A percentile compares a stretch with the other conserved stretches of the same genome.
Evolutionary conservation across 2,113 vertebrate genomes (phyloP).

Genomic region (Elephantulus edwardii): DNA sequence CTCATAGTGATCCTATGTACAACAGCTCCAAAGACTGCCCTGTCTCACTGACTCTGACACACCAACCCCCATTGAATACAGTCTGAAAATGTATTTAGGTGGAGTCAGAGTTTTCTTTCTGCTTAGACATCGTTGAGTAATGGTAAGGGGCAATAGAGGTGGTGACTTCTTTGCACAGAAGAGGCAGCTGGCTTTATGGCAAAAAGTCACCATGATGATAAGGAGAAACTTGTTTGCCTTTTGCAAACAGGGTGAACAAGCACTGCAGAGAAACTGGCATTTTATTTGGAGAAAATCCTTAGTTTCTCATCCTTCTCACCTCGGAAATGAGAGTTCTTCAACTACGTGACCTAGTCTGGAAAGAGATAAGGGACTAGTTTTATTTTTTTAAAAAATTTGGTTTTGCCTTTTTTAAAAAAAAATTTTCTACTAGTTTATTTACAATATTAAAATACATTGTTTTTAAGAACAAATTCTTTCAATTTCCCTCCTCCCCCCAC

Average conservation of each 20-base stretch:
- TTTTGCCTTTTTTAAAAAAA: too few species aligned
- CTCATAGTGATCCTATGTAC: too few species aligned
- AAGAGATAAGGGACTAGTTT: background rate
- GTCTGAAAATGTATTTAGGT: conserved; percentile 72
- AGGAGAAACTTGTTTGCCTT: conserved; percentile 71
- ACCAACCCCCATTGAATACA: conserved; percentile 71
- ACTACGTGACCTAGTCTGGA: background rate
- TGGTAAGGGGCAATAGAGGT: conserved; percentile 69
- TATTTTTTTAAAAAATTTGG: too few species aligned
- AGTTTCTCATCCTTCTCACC: background rate
- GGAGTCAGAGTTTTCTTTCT: conserved; percentile 61
- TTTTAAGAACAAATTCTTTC: too few species aligned
- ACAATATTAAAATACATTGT: too few species aligned
- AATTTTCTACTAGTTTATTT: too few species aligned
- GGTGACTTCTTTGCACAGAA: conserved; percentile 55
- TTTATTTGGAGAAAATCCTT: conserved; percentile 50
- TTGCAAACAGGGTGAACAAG: conserved; percentile 61
- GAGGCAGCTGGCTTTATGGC: conserved; percentile 75
- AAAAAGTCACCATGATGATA: conserved; percentile 59
- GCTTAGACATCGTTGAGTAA: conserved; percentile 57
- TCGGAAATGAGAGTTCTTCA: conserved; percentile 17
- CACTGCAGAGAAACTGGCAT: conserved; percentile 50
- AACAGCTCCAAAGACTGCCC: too few species aligned
- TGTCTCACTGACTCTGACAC: too few species aligned
- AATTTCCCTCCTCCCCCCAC: too few species aligned